A percentile compares a stretch with the other conserved stretches of the same genome.
phyloP scores from a whole-genome alignment of 2,113 vertebrate genomes.

The Pteropus alecto region DNA sequence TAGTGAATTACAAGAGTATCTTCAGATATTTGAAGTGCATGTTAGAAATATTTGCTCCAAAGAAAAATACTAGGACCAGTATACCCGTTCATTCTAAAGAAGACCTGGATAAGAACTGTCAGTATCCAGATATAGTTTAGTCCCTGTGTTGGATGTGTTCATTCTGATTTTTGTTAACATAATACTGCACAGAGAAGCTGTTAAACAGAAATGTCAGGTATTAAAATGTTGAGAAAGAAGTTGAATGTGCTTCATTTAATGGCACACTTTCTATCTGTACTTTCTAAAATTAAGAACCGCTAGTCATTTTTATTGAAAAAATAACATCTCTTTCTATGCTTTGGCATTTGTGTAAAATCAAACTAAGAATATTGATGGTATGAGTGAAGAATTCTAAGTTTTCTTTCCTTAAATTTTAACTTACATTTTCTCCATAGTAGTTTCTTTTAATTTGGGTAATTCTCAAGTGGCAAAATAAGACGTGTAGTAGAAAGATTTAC shows the following conservation, averaged over 20 bases:
- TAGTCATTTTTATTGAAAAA: background rate
- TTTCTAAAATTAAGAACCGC: background rate
- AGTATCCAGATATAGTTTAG: background rate
- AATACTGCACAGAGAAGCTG: background rate
- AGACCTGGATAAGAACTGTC: background rate
- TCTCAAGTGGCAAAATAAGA: background rate
- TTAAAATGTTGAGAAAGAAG: background rate
- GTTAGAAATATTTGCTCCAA: background rate
- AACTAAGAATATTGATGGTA: background rate
- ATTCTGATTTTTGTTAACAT: background rate
- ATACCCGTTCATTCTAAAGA: background rate
- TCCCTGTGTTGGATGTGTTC: background rate
- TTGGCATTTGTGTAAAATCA: constrained; percentile 20
- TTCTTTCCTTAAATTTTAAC: background rate
- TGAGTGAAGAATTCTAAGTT: background rate
- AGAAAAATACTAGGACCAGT: background rate
- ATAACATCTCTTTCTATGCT: background rate
- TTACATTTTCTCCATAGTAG: background rate
- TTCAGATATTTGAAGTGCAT: background rate
- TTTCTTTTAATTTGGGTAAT: background rate
- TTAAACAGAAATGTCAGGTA: background rate
- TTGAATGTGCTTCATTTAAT: background rate
- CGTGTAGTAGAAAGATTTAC: background rate
- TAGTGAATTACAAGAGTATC: background rate
- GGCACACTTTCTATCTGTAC: background rate